phyloP scores from a whole-genome alignment of 2,888 invertebrate species.

The Lasioglossum villosulum region DNA sequence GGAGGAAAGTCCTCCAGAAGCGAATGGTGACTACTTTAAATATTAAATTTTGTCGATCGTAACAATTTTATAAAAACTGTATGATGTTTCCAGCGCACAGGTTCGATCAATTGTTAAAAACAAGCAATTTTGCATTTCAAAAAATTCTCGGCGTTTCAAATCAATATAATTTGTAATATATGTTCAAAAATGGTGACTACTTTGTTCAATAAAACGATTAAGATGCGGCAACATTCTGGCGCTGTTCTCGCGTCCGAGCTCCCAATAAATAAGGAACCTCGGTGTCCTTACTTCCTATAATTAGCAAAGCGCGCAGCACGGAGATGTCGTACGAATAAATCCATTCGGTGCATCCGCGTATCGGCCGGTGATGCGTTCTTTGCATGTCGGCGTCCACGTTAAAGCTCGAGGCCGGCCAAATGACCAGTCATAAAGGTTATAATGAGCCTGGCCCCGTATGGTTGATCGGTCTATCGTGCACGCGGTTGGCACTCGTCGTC shows the following conservation, averaged over 20 bases:
- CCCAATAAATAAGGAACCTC: neutral
- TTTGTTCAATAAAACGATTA: conserved; percentile 1
- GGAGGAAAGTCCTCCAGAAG: neutral
- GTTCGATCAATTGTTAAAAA: too few species aligned
- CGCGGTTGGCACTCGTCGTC: conserved; percentile 56
- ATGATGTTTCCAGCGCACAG: too few species aligned
- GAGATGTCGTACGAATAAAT: neutral
- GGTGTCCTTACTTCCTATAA: neutral
- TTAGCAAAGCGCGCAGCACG: neutral
- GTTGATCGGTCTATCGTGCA: conserved; percentile 71
- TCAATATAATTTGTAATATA: too few species aligned
- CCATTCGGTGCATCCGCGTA: conserved; percentile 45
- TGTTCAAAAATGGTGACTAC: neutral
- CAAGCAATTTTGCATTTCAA: too few species aligned
- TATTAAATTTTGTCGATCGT: too few species aligned
- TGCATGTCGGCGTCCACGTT: conserved; percentile 76
- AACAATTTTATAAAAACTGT: too few species aligned
- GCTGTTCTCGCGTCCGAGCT: neutral
- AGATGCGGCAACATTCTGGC: neutral
- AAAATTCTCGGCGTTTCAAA: too few species aligned
- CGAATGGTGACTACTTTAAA: neutral
- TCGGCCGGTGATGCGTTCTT: conserved; percentile 69
- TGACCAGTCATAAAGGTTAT: conserved; percentile 79
- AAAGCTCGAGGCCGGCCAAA: conserved; percentile 71
- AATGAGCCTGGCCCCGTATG: conserved; percentile 73